Evolutionary conservation across 2,113 vertebrate genomes (phyloP), one percentile per base, ranked within the genome.

Genomic region (Etheostoma spectabile): DNA sequence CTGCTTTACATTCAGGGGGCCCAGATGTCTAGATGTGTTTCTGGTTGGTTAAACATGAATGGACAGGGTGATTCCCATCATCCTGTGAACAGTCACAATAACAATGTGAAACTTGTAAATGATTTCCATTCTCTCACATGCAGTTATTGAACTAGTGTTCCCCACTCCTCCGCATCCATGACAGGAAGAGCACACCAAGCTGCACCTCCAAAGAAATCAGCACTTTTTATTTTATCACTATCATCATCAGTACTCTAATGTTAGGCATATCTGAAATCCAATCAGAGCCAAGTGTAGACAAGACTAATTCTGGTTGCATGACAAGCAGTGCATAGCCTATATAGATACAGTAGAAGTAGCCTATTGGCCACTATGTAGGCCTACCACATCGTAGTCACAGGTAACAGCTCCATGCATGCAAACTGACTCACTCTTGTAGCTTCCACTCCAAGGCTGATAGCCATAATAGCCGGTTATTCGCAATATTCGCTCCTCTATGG

Each of bases 381-480:
- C 48, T 18, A 22, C 19, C 38, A 48, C 48, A 27, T 11, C 51
- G 46, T 7, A 71, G 16, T n/a, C 19, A 49, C 24, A 76, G 3
- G 45, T 2, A 22, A 49, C 27, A 73, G 42, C 72, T 52, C 24
- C 45, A 59, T 42, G 42, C 46, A 14, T 66, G 30, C n/a, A 13
- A 19, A 72, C 3, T 3, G 55, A 93, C 97, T 97, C 95, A 99
- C 97, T 96, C 86, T 95, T 96, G 94, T 92, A 97, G 95, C 96
- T 96, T 21, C 96, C 93, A 2, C 94, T 97, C 98, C 97, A 98
- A 51, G 98, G 97, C 87, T 98, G 97, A 86, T 98, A 98, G 83
- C 98, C 97, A 74, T 99, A 99, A 90, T 98, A 99, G 83, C 97
- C 98, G 0, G 98, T 98, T 93, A 99, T 99, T 51, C 95, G 88